These are phyloP conservation scores for Enteromius anoplus DNA, from an alignment of 2,797 vertebrate genomes.

Conservation along the genomic window DNA sequence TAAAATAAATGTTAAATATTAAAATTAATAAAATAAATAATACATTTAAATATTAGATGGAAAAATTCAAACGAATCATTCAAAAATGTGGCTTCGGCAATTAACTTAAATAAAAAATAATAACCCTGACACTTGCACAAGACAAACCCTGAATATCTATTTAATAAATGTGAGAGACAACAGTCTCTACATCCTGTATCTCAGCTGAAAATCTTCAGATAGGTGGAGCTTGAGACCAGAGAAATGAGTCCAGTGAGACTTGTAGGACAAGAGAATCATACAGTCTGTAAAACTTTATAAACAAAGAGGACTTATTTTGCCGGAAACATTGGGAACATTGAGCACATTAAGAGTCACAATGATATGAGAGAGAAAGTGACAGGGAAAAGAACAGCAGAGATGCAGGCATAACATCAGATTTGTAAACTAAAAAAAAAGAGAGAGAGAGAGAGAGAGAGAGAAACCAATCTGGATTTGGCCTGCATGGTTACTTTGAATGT, in stretches of 20 bases:
- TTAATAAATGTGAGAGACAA: not conserved
- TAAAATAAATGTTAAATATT: not conserved
- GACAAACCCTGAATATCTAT: not conserved
- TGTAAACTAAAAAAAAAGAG: not conserved
- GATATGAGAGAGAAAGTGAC: slow-evolving; percentile 14
- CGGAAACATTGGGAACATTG: not conserved
- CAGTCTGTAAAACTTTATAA: slow-evolving; percentile 1
- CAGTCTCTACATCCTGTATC: not conserved
- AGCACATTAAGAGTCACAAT: not conserved
- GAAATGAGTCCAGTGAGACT: slow-evolving; percentile 11
- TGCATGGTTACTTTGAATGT: not conserved
- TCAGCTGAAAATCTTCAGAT: not conserved
- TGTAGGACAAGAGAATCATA: not conserved
- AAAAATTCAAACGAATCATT: not conserved
- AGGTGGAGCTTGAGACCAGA: not conserved
- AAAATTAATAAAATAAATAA: too few species aligned
- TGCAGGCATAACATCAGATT: not conserved
- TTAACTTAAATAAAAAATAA: not conserved
- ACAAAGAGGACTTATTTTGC: slow-evolving; percentile 17
- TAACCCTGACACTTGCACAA: not conserved
- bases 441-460: not conserved
- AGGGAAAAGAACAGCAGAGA: not conserved
- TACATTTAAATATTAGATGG: not conserved
- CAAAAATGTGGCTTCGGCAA: not conserved
- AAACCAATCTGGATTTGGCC: slow-evolving; percentile 1